phyloP scores from a whole-genome alignment of 2,113 vertebrate species.

The cat (Felis catus) region DNA sequence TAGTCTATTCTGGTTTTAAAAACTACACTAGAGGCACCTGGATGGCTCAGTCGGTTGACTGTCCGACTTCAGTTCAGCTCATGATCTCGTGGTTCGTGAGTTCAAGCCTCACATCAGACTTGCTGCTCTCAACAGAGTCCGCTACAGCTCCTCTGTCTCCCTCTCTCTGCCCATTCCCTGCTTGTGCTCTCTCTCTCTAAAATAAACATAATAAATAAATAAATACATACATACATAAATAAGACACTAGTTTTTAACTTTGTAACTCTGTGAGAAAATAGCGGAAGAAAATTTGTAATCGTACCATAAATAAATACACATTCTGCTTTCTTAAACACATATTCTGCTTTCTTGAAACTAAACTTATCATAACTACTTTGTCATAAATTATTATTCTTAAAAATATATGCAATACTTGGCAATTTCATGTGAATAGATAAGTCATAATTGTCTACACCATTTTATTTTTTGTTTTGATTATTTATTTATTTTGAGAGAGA shows the following conservation, averaged over 20 bases:
- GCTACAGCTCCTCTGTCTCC: too few species aligned
- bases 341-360: constrained; percentile 41
- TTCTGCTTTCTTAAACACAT: constrained; percentile 13
- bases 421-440: neutral
- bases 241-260: neutral
- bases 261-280: neutral
- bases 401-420: neutral
- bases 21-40: too few species aligned
- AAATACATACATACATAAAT: too few species aligned
- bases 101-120: too few species aligned
- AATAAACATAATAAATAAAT: too few species aligned
- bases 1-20: neutral
- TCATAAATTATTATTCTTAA: constrained; percentile 26
- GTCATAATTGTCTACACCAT: neutral
- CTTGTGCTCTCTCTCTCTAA: too few species aligned
- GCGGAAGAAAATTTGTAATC: neutral
- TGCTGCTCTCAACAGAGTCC: too few species aligned
- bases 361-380: constrained; percentile 29
- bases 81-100: too few species aligned
- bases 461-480: neutral
- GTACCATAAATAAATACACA: neutral
- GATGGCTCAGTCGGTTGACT: too few species aligned
- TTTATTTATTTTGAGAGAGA: too few species aligned
- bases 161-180: too few species aligned
- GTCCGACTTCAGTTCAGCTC: too few species aligned